A percentile compares a stretch with the other conserved stretches of the same genome.
Conservation (phyloP, 64 coral and sea anemone genomes). For the Anthopleura sola region DNA sequence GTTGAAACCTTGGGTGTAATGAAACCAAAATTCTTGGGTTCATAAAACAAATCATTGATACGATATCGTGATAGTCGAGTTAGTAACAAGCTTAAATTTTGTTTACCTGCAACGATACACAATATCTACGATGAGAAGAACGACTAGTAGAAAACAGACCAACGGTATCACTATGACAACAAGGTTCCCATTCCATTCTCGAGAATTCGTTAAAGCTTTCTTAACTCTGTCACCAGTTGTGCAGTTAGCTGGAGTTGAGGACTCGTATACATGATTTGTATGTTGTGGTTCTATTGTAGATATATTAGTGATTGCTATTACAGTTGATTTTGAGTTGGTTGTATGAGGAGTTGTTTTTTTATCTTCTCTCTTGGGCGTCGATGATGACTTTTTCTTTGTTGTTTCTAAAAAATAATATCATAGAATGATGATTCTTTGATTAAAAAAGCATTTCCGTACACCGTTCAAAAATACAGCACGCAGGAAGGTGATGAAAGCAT, state of each 20-base stretch:
- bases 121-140: background rate
- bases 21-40: no score
- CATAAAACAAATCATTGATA: no score
- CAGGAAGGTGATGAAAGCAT: no score
- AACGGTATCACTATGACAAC: slow-evolving; percentile 14
- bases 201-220: background rate
- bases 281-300: background rate
- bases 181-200: background rate
- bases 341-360: background rate
- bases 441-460: no score
- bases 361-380: background rate
- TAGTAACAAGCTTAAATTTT: background rate
- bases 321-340: background rate
- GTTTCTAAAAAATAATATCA: background rate
- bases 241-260: background rate
- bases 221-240: background rate
- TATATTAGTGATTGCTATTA: background rate
- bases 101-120: background rate
- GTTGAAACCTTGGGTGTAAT: no score
- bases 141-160: background rate
- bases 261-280: background rate
- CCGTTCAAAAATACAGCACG: no score
- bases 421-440: no score
- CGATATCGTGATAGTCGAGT: background rate
- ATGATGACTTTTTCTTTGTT: background rate